phyloP scores from a whole-genome alignment of 2,113 vertebrate genomes.

The Apus apus region DNA sequence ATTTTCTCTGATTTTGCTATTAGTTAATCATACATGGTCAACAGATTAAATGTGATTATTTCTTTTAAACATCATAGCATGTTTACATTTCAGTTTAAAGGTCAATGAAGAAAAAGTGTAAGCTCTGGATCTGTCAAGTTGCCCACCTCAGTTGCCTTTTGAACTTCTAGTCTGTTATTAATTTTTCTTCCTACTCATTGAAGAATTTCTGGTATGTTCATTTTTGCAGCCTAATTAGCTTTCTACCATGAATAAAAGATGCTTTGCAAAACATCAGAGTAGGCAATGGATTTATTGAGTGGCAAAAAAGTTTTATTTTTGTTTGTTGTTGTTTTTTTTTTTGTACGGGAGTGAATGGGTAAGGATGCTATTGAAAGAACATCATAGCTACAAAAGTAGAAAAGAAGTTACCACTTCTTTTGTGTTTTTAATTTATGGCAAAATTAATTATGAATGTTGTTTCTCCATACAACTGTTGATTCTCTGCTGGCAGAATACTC shows the following conservation, averaged over 20 bases:
- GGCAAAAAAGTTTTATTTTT: neutral
- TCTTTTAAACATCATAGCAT: neutral
- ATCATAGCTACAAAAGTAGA: neutral
- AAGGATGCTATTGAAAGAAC: neutral
- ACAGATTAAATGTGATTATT: neutral
- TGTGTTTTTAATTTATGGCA: neutral
- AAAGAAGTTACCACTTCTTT: neutral
- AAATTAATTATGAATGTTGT: neutral
- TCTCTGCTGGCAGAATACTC: neutral
- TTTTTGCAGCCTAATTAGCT: neutral
- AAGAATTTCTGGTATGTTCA: neutral
- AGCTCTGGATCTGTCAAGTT: neutral
- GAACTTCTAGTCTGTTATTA: neutral
- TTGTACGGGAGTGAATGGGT: neutral
- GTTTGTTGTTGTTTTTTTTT: neutral
- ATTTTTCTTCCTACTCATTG: neutral
- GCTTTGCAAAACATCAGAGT: neutral
- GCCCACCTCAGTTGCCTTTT: neutral
- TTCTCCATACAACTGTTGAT: neutral
- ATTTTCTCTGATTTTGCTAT: neutral
- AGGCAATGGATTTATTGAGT: neutral
- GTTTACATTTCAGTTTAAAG: neutral
- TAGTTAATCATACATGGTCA: neutral
- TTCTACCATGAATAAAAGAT: neutral
- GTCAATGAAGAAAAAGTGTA: neutral